These are phyloP conservation scores for Drosophila takahashii DNA, from an alignment of 1,140 invertebrate genomes.

Conservation along the genomic window DNA sequence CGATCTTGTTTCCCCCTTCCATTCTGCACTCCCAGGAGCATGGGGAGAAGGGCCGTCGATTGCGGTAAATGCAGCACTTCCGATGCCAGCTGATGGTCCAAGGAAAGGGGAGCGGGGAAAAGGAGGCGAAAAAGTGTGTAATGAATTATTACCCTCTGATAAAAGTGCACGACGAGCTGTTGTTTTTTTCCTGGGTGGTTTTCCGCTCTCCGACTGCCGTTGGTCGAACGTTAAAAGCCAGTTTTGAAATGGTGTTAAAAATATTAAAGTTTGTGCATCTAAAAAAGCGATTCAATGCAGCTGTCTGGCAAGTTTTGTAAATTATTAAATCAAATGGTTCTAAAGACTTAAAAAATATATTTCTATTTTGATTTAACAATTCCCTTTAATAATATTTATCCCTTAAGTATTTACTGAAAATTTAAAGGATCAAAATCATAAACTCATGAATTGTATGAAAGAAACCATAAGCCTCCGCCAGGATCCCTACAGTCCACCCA, in stretches of 20 bases:
- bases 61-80: conserved; percentile 55
- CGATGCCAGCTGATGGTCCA: conserved; percentile 44
- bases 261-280: conserved; percentile 7
- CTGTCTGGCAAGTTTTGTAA: background rate
- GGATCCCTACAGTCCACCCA: background rate
- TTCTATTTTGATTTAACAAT: too few relatives aligned
- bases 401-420: too few relatives aligned
- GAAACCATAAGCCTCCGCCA: background rate
- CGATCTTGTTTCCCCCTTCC: conserved; percentile 8
- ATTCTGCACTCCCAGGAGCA: conserved; percentile 4
- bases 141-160: conserved; percentile 82
- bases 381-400: too few relatives aligned
- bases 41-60: conserved; percentile 60
- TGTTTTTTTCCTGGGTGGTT: conserved; percentile 20
- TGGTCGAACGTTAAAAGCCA: conserved; percentile 15
- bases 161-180: conserved; percentile 75
- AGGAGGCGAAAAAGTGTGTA: conserved; percentile 71
- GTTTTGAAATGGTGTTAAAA: conserved; percentile 29
- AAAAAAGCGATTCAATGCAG: background rate
- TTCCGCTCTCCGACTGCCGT: conserved; percentile 31
- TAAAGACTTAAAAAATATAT: too few relatives aligned
- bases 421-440: too few relatives aligned
- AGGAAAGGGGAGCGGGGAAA: conserved; percentile 19
- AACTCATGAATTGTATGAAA: too few relatives aligned
- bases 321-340: background rate